Conservation (phyloP, 2,797 vertebrate species). For the Dicrostonyx torquatus region DNA sequence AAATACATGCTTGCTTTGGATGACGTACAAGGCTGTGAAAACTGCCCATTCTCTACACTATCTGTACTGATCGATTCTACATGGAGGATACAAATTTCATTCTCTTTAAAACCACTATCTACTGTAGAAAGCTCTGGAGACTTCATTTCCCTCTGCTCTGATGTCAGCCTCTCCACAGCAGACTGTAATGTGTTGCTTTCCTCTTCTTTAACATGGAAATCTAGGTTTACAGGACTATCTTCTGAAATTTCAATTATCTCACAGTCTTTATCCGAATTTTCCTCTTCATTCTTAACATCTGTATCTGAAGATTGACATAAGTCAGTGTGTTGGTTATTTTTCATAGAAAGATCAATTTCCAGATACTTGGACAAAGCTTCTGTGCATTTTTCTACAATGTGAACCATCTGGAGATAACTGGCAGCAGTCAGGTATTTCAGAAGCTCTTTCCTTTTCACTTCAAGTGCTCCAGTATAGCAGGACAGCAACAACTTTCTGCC, state of each 20-base stretch:
- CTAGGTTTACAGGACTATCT: constrained; percentile 82
- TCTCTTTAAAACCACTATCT: constrained; percentile 87
- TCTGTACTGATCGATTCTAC: constrained; percentile 85
- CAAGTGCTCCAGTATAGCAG: constrained; percentile 96
- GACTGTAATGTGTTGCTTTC: constrained; percentile 68
- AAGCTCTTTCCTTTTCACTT: constrained; percentile 96
- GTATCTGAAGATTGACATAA: constrained; percentile 84
- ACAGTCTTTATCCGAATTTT: constrained; percentile 85
- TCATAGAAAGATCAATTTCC: constrained; percentile 86
- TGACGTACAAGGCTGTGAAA: constrained; percentile 88
- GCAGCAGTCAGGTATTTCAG: constrained; percentile 97
- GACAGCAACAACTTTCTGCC: constrained; percentile 95
- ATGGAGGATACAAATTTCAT: constrained; percentile 88
- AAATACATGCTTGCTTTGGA: constrained; percentile 88
- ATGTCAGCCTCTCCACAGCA: constrained; percentile 65
- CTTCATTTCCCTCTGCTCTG: constrained; percentile 81
- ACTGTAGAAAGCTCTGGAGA: constrained; percentile 85
- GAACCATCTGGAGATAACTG: constrained; percentile 99
- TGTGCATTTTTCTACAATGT: constrained; percentile 97
- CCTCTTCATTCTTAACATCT: constrained; percentile 78
- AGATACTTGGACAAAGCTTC: constrained; percentile 88
- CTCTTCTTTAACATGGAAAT: constrained; percentile 85
- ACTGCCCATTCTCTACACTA: constrained; percentile 82
- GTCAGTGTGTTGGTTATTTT: constrained; percentile 78
- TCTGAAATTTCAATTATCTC: constrained; percentile 90